Percentiles rank a stretch among this genome's conserved stretches.
Evolutionary conservation across 1,140 invertebrate species (phyloP).

Genomic region (Portunus trituberculatus): DNA sequence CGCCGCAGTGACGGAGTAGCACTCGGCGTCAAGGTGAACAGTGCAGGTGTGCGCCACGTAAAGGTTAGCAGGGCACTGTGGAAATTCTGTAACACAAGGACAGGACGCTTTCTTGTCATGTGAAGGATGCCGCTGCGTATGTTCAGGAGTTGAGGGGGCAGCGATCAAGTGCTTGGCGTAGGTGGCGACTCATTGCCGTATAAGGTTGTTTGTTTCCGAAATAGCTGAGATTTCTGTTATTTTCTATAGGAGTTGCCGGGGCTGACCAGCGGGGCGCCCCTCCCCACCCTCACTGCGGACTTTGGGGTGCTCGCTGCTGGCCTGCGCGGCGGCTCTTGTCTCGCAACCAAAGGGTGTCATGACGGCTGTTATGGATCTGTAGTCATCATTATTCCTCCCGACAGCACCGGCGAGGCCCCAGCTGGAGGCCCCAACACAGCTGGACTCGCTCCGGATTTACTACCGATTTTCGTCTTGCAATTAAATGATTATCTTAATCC

Average conservation of each 20-base stretch:
- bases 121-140: too few relatives aligned
- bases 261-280: too few relatives aligned
- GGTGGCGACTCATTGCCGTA: too few relatives aligned
- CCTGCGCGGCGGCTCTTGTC: background rate
- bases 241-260: too few relatives aligned
- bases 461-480: background rate
- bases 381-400: constrained; percentile 39
- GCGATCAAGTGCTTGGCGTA: too few relatives aligned
- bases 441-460: background rate
- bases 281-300: background rate
- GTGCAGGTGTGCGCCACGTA: background rate
- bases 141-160: too few relatives aligned
- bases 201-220: too few relatives aligned
- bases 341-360: constrained; percentile 25
- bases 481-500: constrained; percentile 28
- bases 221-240: too few relatives aligned
- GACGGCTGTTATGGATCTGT: constrained; percentile 47
- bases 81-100: too few relatives aligned
- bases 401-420: background rate
- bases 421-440: constrained; percentile 38
- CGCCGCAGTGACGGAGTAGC: too few relatives aligned
- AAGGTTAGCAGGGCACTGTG: background rate
- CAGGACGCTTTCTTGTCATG: too few relatives aligned
- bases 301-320: background rate
- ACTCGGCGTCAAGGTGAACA: background rate